These are phyloP conservation scores for Psylliodes chrysocephalus DNA, from an alignment of 2,888 invertebrate genomes.

Conservation along the genomic window DNA sequence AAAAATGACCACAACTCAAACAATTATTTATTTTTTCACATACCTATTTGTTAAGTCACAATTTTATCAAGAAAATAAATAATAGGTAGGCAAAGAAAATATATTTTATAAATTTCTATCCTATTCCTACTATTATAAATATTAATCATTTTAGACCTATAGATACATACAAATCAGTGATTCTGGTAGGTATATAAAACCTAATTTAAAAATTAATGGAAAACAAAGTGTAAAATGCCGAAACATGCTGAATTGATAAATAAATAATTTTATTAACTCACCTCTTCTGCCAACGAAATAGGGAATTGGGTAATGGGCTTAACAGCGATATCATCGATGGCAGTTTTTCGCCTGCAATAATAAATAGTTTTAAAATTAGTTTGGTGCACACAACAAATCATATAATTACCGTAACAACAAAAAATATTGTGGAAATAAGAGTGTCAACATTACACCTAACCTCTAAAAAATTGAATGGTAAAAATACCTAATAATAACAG, in stretches of 20 bases:
- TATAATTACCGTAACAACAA: conserved; percentile 52
- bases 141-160: no score
- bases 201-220: not conserved
- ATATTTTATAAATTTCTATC: no score
- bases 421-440: conserved; percentile 56
- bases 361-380: conserved; percentile 27
- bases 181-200: no score
- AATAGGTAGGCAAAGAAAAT: no score
- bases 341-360: conserved; percentile 72
- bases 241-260: conserved; percentile 3
- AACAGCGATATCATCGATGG: conserved; percentile 86
- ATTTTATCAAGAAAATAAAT: no score
- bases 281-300: conserved; percentile 84
- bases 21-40: no score
- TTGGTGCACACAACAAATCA: conserved; percentile 18
- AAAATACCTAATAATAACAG: conserved; percentile 22
- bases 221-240: conserved; percentile 12
- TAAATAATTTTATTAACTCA: conserved; percentile 60
- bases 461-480: conserved; percentile 34
- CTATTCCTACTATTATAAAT: no score
- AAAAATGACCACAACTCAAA: no score
- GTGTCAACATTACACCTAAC: conserved; percentile 52
- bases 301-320: conserved; percentile 90
- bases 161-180: no score
- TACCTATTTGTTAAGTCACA: no score